phyloP scores from a whole-genome alignment of 2,888 invertebrate genomes.

The Rhingia campestris region DNA sequence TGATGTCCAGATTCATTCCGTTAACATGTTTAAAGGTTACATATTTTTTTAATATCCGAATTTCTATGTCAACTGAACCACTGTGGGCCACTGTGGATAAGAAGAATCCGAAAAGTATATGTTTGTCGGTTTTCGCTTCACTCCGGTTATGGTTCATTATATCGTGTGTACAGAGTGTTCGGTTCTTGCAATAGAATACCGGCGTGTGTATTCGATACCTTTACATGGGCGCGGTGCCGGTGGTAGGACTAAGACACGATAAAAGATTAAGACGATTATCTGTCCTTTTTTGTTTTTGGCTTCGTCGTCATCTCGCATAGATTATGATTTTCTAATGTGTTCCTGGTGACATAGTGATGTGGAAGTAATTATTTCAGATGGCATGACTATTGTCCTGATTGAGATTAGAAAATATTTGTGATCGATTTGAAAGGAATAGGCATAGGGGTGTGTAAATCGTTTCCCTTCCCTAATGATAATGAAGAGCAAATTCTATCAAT shows the following conservation, averaged over 20 bases:
- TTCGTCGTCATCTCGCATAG: constrained; percentile 4
- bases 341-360: constrained; percentile 20
- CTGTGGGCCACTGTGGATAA: background rate
- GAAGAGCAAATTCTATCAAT: constrained; percentile 40
- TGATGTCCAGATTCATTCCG: too few species aligned
- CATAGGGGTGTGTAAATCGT: too few species aligned
- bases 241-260: constrained; percentile 2
- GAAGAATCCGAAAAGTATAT: background rate
- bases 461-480: constrained; percentile 25
- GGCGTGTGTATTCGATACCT: background rate
- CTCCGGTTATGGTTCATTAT: constrained; percentile 24
- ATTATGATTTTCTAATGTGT: constrained; percentile 18
- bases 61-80: too few species aligned
- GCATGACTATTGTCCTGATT: constrained; percentile 48
- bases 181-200: constrained; percentile 16
- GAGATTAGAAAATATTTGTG: constrained; percentile 58
- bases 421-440: constrained; percentile 51
- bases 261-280: constrained; percentile 45
- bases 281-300: background rate
- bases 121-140: constrained; percentile 33
- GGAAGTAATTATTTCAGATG: constrained; percentile 55
- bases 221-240: background rate
- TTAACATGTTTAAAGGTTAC: too few species aligned
- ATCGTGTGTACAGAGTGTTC: constrained; percentile 17
- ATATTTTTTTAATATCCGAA: too few species aligned